Evolutionary conservation across 2,797 vertebrate species (phyloP), one percentile per base, ranked within the genome.

Genomic region (Fistularia tabacaria): DNA sequence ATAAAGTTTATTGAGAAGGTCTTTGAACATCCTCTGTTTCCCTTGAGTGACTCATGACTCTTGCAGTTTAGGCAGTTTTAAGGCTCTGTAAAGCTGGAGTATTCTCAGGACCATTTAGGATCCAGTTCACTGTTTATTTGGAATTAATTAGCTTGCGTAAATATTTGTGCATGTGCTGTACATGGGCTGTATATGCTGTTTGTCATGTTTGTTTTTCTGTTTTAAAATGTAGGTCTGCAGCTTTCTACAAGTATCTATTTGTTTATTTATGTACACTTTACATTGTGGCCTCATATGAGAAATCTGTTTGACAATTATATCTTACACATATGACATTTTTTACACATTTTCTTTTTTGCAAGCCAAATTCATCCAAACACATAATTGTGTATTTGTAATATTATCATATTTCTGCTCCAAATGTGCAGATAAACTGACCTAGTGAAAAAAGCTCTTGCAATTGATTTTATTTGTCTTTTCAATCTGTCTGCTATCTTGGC

Each of bases 171-270:
- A 49, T n/a, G 7, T n/a, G n/a, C n/a, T n/a, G n/a, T n/a, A n/a
- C n/a, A n/a, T n/a, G 46, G 37, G 52, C 13, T 45, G 10, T 53
- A 13, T 48, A 56, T 25, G 25, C 2, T 25, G 49, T 7, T 56
- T 38, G 57, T 43, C 15, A 38, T 43, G 10, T 40, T n/a, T 45
- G 8, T 57, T 13, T 12, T 45, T 46, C 54, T 45, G 43, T 49
- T 41, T 54, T 54, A 10, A 42, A 59, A 80, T 77, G 40, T 67
- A 60, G 65, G 69, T 60, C 66, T 1, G 40, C 7, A 1, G 38
- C 15, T 66, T 62, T 75, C 69, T 10, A 77, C 64, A 48, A 64
- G 42, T n/a, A n/a, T 42, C 62, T 50, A 63, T 14, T 25, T 3
- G 5, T 25, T 25, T 2, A 25, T 25, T 25, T 2, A 25, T 25